Percentiles rank a stretch among this genome's conserved stretches.
phyloP scores from a whole-genome alignment of 2,113 vertebrate species.

The Macaca mulatta region DNA sequence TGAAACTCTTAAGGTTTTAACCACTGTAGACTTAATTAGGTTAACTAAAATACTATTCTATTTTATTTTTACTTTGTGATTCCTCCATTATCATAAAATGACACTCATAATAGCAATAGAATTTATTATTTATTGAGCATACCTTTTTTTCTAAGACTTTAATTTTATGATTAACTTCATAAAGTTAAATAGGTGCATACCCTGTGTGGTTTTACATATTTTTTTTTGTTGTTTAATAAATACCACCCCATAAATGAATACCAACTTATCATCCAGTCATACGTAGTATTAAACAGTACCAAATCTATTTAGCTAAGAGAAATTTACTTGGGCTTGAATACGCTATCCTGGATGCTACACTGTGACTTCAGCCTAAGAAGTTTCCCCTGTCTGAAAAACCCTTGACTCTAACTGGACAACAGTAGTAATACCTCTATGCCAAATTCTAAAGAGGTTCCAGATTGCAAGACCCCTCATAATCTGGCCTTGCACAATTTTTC shows the following conservation, averaged over 20 bases:
- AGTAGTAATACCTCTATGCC: not conserved
- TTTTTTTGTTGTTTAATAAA: conserved; percentile 39
- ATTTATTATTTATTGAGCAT: conserved; percentile 34
- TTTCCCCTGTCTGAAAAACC: not conserved
- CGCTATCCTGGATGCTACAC: too few species aligned
- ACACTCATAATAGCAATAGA: conserved; percentile 58
- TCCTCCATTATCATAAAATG: conserved; percentile 75
- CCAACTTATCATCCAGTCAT: not conserved
- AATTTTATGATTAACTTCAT: conserved; percentile 61
- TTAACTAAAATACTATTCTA: conserved; percentile 76
- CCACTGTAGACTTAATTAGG: conserved; percentile 65
- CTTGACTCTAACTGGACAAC: not conserved
- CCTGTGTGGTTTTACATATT: not conserved
- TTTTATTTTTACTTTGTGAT: conserved; percentile 76
- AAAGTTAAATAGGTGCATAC: conserved; percentile 26
- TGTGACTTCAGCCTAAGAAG: not conserved
- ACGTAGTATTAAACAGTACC: not conserved
- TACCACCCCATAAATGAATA: not conserved
- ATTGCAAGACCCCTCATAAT: not conserved
- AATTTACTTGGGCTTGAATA: not conserved
- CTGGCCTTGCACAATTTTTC: not conserved
- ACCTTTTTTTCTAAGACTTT: not conserved
- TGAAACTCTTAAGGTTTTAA: conserved; percentile 62
- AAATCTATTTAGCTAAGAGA: not conserved
- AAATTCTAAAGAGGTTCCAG: not conserved